Conservation (phyloP, 2,888 invertebrate species). For the Callyntrura guangdongensis region DNA sequence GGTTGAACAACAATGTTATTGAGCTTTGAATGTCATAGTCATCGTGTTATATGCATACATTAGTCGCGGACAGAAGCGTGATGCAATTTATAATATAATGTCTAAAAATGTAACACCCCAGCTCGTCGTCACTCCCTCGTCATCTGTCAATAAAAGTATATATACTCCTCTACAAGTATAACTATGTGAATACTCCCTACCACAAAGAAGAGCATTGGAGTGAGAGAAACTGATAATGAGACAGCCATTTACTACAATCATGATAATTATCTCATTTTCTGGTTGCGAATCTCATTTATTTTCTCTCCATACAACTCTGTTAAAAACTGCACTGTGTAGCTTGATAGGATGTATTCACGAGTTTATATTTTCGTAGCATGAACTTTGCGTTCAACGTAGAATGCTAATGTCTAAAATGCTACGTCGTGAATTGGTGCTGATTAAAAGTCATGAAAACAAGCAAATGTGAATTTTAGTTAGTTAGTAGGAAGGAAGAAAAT, state of each 20-base stretch:
- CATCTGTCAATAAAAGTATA: background rate
- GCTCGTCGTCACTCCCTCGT: background rate
- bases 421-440: too few species aligned
- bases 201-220: background rate
- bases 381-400: too few species aligned
- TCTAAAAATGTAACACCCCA: background rate
- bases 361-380: background rate
- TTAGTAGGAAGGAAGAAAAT: too few species aligned
- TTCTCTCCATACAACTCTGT: background rate
- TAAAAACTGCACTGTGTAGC: background rate
- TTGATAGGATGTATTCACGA: background rate
- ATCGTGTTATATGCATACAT: background rate
- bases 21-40: background rate
- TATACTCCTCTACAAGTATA: background rate
- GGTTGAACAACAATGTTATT: background rate
- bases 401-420: too few species aligned
- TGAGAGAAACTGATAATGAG: conserved; percentile 57
- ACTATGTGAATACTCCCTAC: background rate
- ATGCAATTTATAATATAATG: conserved; percentile 48
- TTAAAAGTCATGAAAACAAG: too few species aligned
- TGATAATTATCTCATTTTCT: conserved; percentile 43
- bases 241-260: conserved; percentile 45
- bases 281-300: background rate
- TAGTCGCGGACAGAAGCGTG: background rate
- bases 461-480: too few species aligned